Evolutionary conservation across 2,888 invertebrate species (phyloP).

Genomic region (Phania funesta): DNA sequence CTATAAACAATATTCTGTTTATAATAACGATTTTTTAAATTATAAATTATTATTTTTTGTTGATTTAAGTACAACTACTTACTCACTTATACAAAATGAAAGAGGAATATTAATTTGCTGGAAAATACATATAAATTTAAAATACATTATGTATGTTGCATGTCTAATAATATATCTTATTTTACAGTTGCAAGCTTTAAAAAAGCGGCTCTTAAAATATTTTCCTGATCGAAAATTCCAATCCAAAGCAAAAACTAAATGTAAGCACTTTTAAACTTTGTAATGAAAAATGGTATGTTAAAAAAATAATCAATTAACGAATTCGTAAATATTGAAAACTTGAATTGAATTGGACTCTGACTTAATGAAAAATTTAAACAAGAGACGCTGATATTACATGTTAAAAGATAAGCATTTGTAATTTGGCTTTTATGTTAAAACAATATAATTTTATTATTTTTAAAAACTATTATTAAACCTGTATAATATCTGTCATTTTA

Average conservation of each 20-base stretch:
- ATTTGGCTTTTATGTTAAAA: slow-evolving; percentile 10
- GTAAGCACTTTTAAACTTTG: background rate
- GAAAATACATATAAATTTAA: too few relatives aligned
- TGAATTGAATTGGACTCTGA: background rate
- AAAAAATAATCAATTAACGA: slow-evolving; percentile 1
- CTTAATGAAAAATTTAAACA: background rate
- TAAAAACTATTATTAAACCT: slow-evolving; percentile 2
- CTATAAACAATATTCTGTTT: too few relatives aligned
- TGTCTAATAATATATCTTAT: slow-evolving; percentile 55
- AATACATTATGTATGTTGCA: background rate
- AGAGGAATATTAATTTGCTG: too few relatives aligned
- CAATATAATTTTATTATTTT: background rate
- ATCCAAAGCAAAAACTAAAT: slow-evolving; percentile 38
- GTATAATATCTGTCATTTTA: background rate
- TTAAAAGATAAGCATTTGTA: background rate
- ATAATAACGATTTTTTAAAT: too few relatives aligned
- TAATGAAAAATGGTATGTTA: background rate
- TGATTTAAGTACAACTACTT: too few relatives aligned
- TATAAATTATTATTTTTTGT: too few relatives aligned
- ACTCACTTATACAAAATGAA: too few relatives aligned
- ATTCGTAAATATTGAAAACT: slow-evolving; percentile 9
- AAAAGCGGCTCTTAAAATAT: slow-evolving; percentile 68
- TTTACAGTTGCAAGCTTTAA: slow-evolving; percentile 69
- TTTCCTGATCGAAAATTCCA: slow-evolving; percentile 62
- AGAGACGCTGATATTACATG: background rate